Base-by-base conservation (phyloP, 2,797 vertebrate genomes). In the Eulemur rubriventer region DNA sequence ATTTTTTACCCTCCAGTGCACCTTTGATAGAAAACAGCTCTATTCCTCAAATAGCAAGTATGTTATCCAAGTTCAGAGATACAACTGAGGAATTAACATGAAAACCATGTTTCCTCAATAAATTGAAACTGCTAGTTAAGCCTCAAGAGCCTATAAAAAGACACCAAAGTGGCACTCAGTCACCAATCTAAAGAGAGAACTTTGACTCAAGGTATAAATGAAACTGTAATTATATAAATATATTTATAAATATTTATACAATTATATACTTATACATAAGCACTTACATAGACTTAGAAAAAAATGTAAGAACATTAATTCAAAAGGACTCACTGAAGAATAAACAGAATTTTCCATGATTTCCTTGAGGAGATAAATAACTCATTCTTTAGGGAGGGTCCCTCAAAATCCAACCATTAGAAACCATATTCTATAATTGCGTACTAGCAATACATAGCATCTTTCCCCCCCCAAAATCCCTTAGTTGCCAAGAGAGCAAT, bases 191-290 rank as follows among this genome's bases (percentile, higher is more conserved):
- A 96, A 98, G 97, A 98, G 97, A 98, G 96, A 97, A 97, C 96
- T 97, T 92, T 97, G 96, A 98, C 97, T 98, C 97, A 98, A 98
- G 94, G 76, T 97, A 97, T 97, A 98, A 95, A 98, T 96, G 98
- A 98, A 98, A 97, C 41, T 95, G 97, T 95, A 98, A 98, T 98
- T 96, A 97, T 98, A 98, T 98, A 98, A 98, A 98, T 98, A 97
- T 97, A 98, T 97, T 97, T 98, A 97, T 98, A 98, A 98, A 97
- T 98, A 69, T 95, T 96, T 91, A 86, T 92, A 96, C 96, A 98
- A 96, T 26, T 95, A 94, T 97, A 96, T 93, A 89, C 96, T 94
- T 96, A 96, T 89, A 94, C 2, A 89, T 93, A 96, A 97, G 97
- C 97, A 84, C 92, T 98, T 97, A 96, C 97, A 82, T 96, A 98